Conservation (phyloP, 2,797 vertebrate genomes). For the Dipus sagitta region DNA sequence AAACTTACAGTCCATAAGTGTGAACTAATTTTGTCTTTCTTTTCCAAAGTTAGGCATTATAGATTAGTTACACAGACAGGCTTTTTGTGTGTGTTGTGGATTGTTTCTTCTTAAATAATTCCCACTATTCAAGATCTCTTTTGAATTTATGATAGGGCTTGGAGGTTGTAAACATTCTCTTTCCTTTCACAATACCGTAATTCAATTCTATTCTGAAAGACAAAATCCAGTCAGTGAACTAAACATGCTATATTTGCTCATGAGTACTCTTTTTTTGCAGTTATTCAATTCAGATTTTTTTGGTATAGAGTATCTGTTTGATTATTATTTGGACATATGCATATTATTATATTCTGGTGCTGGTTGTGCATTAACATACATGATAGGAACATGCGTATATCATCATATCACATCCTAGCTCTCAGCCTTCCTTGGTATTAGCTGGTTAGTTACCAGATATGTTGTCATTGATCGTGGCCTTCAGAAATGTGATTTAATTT, state of each 20-base stretch:
- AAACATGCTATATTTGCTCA: neutral
- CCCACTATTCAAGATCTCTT: constrained; percentile 62
- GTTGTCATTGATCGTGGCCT: neutral
- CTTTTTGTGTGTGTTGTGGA: constrained; percentile 33
- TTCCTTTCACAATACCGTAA: constrained; percentile 15
- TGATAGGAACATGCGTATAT: neutral
- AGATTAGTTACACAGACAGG: neutral
- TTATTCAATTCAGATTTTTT: neutral
- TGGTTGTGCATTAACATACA: neutral
- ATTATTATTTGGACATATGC: neutral
- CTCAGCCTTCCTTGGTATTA: neutral
- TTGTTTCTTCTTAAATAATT: constrained; percentile 61
- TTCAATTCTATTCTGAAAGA: neutral
- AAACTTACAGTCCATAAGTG: neutral
- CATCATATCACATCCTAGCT: neutral
- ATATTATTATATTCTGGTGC: neutral
- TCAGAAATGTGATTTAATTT: neutral
- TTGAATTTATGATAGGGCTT: constrained; percentile 78
- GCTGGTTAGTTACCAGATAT: neutral
- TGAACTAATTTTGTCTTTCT: neutral
- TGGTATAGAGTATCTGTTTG: neutral
- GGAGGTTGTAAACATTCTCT: constrained; percentile 72
- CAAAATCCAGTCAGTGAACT: neutral
- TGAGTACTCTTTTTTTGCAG: neutral
- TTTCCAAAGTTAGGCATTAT: neutral